Conservation (phyloP, 2,888 invertebrate genomes). For the Cecidostiba fungosa region DNA sequence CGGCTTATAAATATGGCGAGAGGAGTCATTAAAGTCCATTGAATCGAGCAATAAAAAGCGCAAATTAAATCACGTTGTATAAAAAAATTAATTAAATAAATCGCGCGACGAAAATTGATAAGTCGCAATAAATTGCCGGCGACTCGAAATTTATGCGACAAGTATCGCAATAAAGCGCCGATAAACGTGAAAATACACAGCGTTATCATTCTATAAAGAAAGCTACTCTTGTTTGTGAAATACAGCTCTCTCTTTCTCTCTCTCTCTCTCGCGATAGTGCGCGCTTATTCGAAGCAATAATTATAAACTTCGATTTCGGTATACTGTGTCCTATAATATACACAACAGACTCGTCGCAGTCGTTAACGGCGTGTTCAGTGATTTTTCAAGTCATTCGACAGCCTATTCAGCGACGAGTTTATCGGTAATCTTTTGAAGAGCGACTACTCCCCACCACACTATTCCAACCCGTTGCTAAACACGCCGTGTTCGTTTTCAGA, state of each 20-base stretch:
- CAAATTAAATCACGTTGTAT: not conserved
- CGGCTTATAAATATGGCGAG: not conserved
- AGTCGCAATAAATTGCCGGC: constrained; percentile 50
- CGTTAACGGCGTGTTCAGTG: constrained; percentile 46
- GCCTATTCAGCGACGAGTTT: constrained; percentile 50
- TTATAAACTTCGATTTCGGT: constrained; percentile 17
- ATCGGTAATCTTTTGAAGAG: constrained; percentile 52
- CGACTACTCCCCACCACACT: not conserved
- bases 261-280: not conserved
- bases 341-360: not conserved
- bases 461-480: constrained; percentile 33
- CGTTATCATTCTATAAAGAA: constrained; percentile 55
- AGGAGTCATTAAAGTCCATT: constrained; percentile 28
- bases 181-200: constrained; percentile 49
- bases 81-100: constrained; percentile 56
- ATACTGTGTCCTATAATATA: constrained; percentile 7
- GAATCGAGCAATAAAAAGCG: not conserved
- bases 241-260: constrained; percentile 4
- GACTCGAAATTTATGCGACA: constrained; percentile 59
- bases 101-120: constrained; percentile 55
- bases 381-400: constrained; percentile 55
- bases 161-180: constrained; percentile 47
- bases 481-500: constrained; percentile 31
- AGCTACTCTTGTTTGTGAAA: constrained; percentile 59
- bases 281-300: constrained; percentile 20